Evolutionary conservation across 1,140 invertebrate species (phyloP).

Genomic region (Pseudachorutes palmiensis): DNA sequence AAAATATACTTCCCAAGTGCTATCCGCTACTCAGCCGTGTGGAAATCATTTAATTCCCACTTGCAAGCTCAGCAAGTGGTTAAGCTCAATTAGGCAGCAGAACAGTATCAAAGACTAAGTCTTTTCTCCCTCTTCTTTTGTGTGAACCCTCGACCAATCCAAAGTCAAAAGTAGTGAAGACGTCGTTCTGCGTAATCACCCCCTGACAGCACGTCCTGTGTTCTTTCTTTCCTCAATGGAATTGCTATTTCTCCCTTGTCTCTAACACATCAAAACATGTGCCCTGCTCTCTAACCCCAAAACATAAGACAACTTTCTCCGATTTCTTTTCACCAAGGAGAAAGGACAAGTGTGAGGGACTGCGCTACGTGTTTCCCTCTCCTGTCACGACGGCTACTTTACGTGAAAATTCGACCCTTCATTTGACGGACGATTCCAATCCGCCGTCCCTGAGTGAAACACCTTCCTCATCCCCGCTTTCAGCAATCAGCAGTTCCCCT

Average conservation of each 20-base stretch:
- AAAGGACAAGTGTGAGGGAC: no score
- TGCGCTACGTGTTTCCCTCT: background rate
- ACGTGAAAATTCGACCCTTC: conserved; percentile 37
- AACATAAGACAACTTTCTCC: background rate
- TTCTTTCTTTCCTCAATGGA: background rate
- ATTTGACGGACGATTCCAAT: conserved; percentile 39
- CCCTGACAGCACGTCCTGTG: background rate
- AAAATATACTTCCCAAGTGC: no score
- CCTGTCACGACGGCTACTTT: conserved; percentile 36
- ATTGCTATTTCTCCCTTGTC: background rate
- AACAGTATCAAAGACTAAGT: background rate
- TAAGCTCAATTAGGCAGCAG: background rate
- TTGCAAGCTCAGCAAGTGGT: background rate
- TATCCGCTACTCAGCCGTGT: background rate
- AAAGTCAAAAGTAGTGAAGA: background rate
- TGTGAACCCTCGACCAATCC: background rate
- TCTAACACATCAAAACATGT: background rate
- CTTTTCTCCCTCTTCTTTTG: background rate
- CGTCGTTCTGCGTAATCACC: background rate
- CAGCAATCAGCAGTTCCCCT: conserved; percentile 37
- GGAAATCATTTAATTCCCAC: background rate
- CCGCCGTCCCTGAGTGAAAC: conserved; percentile 38
- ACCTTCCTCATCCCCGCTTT: conserved; percentile 35
- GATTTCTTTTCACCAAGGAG: background rate
- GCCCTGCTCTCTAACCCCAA: background rate